Base-by-base conservation (phyloP, 2,113 vertebrate species). In the Cichladusa arquata region DNA sequence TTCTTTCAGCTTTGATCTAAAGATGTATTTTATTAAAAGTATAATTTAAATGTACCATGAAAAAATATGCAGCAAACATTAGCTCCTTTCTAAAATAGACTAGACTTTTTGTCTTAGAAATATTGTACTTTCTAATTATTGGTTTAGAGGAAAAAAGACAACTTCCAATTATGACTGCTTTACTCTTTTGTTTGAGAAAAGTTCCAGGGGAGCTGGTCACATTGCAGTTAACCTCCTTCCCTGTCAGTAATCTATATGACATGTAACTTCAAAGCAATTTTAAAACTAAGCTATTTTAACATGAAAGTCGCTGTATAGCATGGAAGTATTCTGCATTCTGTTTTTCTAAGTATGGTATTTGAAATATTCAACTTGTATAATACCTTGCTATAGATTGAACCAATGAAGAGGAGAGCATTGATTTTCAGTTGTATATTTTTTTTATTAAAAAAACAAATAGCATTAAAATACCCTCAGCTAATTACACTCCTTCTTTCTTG, bases 1-100 rank as follows among this genome's bases (percentile, higher is more conserved):
- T 98, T 97, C 97, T 97, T 98, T 97, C 97, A 98, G 94, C 97
- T 98, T 98, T 97, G 97, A 97, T 96, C 97, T 98, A 98, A 98
- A 98, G 97, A 98, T 98, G 97, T 98, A 98, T 98, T 98, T 98
- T 98, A 98, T 98, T 98, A 98, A 98, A 98, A 96, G 93, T 97
- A 97, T 98, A 98, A 98, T 98, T 98, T 98, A 98, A 98, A 96
- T 98, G 92, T 98, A 98, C 97, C 93, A 96, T 97, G 97, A 96
- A 96, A 81, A 97, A 98, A 98, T 97, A 98, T 96, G 95, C 98
- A 98, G 98, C 97, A 97, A 98, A 97, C 96, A 91, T 96, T 97
- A 98, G 95, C 90, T 97, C 93, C 97, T 97, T 97, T 97, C 96
- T 97, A 97, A 97, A 96, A 95, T 98, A 98, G 97, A 96, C 94